Base-by-base conservation (phyloP, 2,113 vertebrate species). In the Panurus biarmicus region DNA sequence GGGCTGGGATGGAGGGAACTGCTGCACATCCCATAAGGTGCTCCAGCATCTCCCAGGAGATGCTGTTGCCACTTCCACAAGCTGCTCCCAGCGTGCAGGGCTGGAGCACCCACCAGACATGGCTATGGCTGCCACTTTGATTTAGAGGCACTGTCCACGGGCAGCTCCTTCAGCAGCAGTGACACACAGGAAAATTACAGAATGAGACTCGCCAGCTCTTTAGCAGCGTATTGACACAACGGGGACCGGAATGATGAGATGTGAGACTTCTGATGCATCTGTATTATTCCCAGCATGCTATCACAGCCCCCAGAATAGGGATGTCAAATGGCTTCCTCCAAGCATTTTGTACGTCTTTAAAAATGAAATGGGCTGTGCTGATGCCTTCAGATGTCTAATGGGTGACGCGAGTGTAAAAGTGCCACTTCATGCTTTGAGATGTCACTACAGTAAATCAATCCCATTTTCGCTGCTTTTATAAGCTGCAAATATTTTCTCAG, bases 321-420 rank as follows among this genome's bases (percentile, higher is more conserved):
- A 82, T 96, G 95, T 94, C 85, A 89, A 57, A 67, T 53, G 87
- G 60, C 66, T 87, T 56, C 66, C 79, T 87, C 82, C 15, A 3
- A 77, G 58, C 87, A 47, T 75, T 81, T 53, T 42, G 67, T 71
- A 74, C 8, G 29, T 29, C 67, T 87, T 15, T 64, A 92, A 89
- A 50, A 80, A 74, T 65, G 78, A 85, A 90, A 91, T 85, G 83
- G 89, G 85, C 62, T 78, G 61, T 72, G 78, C 92, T 70, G 57
- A 76, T 65, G 53, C 53, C 95, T 94, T 93, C 94, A 70, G 89
- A 87, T 84, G 89, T 91, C 91, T 95, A 82, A 96, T 85, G 94
- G 94, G 85, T 56, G 84, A 93, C 83, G 44, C 0, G 40, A 78
- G 54, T 80, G 76, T 88, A 64, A 81, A 91, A 93, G 75, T 50